phyloP scores from a whole-genome alignment of 1,140 invertebrate genomes.

The Saccostrea cuccullata region DNA sequence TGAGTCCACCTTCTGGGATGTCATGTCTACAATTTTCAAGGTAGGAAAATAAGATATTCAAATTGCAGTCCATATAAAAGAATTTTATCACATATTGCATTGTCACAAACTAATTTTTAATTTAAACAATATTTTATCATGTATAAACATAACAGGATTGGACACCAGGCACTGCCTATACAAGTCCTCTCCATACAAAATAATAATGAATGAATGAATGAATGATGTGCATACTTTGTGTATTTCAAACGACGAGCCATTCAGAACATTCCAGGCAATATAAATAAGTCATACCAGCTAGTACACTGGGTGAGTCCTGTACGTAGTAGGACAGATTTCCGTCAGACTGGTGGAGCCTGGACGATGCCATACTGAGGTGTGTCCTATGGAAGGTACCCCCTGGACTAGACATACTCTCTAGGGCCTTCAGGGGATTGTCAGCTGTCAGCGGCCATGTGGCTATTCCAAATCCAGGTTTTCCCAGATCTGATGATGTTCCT shows the following conservation, averaged over 20 bases:
- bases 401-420: slow-evolving; percentile 41
- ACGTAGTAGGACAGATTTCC: slow-evolving; percentile 56
- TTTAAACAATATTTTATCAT: too few relatives aligned
- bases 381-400: slow-evolving; percentile 45
- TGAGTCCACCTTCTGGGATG: slow-evolving; percentile 56
- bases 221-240: too few relatives aligned
- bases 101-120: too few relatives aligned
- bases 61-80: too few relatives aligned
- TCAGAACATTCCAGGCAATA: neutral
- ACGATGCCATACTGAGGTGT: neutral
- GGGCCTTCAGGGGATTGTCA: neutral
- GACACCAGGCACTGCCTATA: too few relatives aligned
- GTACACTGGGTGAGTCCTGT: slow-evolving; percentile 51
- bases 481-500: slow-evolving; percentile 30
- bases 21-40: neutral
- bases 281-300: slow-evolving; percentile 50
- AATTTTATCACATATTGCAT: too few relatives aligned
- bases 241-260: too few relatives aligned
- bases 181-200: too few relatives aligned
- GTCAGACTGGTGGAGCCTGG: slow-evolving; percentile 42
- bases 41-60: too few relatives aligned
- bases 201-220: too few relatives aligned
- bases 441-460: neutral
- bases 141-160: too few relatives aligned
- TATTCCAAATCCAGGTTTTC: slow-evolving; percentile 10